Base-by-base conservation (phyloP, 2,888 invertebrate species). In the Euzetes globulus region DNA sequence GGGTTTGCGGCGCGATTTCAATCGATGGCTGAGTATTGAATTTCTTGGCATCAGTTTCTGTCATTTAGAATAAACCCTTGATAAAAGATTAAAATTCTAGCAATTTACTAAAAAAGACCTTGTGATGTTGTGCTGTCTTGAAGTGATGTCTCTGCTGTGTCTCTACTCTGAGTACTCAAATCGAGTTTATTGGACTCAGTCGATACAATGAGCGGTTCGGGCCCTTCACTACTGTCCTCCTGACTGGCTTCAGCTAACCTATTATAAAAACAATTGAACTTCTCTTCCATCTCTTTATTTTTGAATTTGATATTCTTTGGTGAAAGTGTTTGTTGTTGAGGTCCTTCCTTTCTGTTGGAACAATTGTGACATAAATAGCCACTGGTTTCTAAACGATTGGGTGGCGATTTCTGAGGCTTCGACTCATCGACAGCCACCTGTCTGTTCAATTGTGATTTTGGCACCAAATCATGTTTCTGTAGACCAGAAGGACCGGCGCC, bases 341-440 rank as follows among this genome's bases (percentile, higher is more conserved):
- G 6, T 5, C 41, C 71, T n/a, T 78, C 77, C 27, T 77, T 77
- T 15, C 78, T 63, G 41, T 41, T 41, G 13, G 78, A 75, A 45
- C 79, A 79, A 17, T 75, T 76, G 1, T 78, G 75, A 73, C 79
- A 79, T 11, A 78, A 68, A 68, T 68, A 68, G 22, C 13, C 41
- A 5, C 41, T 2, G 19, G 75, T 9, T 72, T 76, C 50, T 68
- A 15, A 17, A n/a, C 22, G 76, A 58, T 76, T 78, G 47, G 73
- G 75, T 33, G 71, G 58, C 25, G 73, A 22, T 22, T 45, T 68
- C 71, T 63, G 79, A 71, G 33, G 75, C 73, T 74, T 72, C 60
- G 19, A 91, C 80, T 89, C 90, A 80, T 89, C 88, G 76, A 92
- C 87, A 17, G 92, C 92, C 79, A 89, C 87, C 83, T 92, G 92